Conservation (phyloP, 2,797 vertebrate genomes). For the Gallinago solitaria region DNA sequence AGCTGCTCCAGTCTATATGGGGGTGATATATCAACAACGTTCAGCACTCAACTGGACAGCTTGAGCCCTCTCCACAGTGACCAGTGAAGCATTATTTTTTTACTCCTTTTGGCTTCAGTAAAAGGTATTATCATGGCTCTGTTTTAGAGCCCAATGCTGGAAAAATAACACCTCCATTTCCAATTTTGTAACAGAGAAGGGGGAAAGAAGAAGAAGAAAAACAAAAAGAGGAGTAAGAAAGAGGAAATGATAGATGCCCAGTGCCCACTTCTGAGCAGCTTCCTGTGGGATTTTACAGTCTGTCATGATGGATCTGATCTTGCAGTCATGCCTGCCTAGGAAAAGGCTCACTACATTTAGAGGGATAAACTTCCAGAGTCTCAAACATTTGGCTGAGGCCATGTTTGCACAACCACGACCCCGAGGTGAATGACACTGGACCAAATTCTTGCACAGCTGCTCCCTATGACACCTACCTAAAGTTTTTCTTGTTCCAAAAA, state of each 20-base stretch:
- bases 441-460: fast-evolving
- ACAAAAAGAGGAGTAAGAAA: neutral
- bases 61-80: neutral
- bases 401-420: neutral
- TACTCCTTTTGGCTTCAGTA: neutral
- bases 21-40: neutral
- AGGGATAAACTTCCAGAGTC: neutral
- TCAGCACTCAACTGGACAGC: neutral
- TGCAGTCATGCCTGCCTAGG: neutral
- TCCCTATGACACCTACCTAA: neutral
- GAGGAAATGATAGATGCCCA: neutral
- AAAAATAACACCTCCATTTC: neutral
- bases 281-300: neutral
- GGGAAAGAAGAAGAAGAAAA: neutral
- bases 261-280: neutral
- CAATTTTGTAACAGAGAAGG: neutral
- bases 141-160: neutral
- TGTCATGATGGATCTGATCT: neutral
- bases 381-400: neutral
- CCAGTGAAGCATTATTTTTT: neutral
- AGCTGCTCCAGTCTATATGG: neutral
- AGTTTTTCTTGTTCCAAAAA: neutral
- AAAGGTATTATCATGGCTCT: neutral
- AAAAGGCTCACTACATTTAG: neutral
- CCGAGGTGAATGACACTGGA: neutral